A percentile compares a stretch with the other conserved stretches of the same genome.
These are phyloP conservation scores for Uloborus plumipes DNA, from an alignment of 2,888 invertebrate species.

Conservation along the genomic window DNA sequence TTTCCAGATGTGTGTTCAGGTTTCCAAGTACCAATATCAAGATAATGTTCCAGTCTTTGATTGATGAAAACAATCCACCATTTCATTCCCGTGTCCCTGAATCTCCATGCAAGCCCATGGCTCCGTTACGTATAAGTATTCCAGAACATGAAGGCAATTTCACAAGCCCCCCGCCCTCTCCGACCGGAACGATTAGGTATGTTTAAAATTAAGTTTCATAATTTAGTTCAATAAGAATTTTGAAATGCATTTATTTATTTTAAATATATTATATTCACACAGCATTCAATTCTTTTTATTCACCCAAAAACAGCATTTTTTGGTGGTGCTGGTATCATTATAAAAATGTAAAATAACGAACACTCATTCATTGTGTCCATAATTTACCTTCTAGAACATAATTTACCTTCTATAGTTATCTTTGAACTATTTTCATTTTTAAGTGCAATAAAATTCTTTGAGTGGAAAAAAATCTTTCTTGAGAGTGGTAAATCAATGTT, in stretches of 20 bases:
- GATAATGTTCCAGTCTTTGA: constrained; percentile 91
- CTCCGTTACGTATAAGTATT: constrained; percentile 88
- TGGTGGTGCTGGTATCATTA: too few relatives aligned
- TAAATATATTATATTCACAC: not conserved
- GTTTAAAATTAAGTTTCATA: not conserved
- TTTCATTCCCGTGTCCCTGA: constrained; percentile 70
- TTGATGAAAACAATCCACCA: constrained; percentile 80
- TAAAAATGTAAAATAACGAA: too few relatives aligned
- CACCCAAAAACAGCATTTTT: too few relatives aligned
- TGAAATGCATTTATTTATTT: too few relatives aligned
- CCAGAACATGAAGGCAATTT: constrained; percentile 77
- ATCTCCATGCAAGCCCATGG: constrained; percentile 74
- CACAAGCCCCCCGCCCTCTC: constrained; percentile 90
- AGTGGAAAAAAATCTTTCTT: too few relatives aligned
- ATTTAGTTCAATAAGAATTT: too few relatives aligned
- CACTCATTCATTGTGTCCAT: too few relatives aligned
- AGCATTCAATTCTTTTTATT: not conserved
- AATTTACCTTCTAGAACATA: too few relatives aligned
- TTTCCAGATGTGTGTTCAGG: constrained; percentile 91
- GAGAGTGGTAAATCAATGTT: too few relatives aligned
- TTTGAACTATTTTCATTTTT: too few relatives aligned
- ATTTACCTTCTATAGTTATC: too few relatives aligned
- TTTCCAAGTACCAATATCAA: constrained; percentile 98
- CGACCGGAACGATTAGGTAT: constrained; percentile 79
- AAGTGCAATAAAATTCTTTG: too few relatives aligned